phyloP scores from a whole-genome alignment of 2,888 invertebrate species.

The Melanostoma scalare region DNA sequence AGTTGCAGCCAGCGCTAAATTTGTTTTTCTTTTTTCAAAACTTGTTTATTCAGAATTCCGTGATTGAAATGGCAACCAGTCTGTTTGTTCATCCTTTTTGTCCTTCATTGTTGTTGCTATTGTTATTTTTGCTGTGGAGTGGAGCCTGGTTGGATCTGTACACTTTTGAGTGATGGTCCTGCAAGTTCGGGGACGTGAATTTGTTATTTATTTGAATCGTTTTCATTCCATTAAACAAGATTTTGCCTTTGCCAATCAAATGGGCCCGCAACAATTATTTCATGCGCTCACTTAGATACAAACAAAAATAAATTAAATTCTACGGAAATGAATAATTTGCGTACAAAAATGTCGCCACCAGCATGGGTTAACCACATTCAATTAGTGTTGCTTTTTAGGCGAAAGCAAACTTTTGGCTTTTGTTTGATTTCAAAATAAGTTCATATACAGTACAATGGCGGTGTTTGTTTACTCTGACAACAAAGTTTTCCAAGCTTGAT shows the following conservation, averaged over 20 bases:
- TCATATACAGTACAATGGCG: no score
- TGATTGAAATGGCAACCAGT: background rate
- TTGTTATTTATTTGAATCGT: conserved; percentile 35
- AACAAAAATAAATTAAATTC: conserved; percentile 31
- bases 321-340: background rate
- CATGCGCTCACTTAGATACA: conserved; percentile 8
- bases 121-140: no score
- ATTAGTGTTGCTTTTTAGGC: no score
- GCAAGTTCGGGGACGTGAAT: conserved; percentile 22
- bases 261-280: conserved; percentile 22
- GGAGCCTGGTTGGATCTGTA: no score
- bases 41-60: background rate
- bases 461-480: no score
- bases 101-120: background rate
- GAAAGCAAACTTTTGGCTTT: no score
- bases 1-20: background rate
- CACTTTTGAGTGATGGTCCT: background rate
- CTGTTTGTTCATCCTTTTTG: conserved; percentile 4
- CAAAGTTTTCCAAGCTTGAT: no score
- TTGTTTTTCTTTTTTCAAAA: background rate
- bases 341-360: no score
- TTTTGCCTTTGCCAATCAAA: conserved; percentile 43
- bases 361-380: no score
- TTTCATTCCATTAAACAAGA: conserved; percentile 42
- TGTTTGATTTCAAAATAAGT: no score